phyloP scores from a whole-genome alignment of 2,888 invertebrate species.

The Parascotia fuliginaria region DNA sequence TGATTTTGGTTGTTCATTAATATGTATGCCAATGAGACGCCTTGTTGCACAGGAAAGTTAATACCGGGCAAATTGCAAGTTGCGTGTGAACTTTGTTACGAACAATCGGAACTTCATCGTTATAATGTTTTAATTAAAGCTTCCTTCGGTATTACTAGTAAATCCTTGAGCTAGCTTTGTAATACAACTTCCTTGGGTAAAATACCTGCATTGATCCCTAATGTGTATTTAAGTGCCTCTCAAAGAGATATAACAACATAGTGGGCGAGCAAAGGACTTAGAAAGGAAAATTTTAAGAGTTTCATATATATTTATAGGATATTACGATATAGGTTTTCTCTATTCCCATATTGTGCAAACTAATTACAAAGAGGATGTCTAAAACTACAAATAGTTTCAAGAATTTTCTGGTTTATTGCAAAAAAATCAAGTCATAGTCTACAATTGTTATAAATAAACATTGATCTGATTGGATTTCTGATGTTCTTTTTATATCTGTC shows the following conservation, averaged over 20 bases:
- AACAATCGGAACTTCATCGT: constrained; percentile 32
- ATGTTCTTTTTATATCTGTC: too few species aligned
- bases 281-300: too few species aligned
- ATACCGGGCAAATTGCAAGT: constrained; percentile 16
- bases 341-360: neutral
- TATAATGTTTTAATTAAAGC: constrained; percentile 40
- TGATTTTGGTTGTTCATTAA: constrained; percentile 5
- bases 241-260: neutral
- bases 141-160: constrained; percentile 12
- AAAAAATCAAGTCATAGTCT: too few species aligned
- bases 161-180: constrained; percentile 1
- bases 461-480: too few species aligned
- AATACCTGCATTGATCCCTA: neutral
- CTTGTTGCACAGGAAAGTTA: constrained; percentile 16
- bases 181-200: neutral
- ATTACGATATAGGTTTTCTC: neutral
- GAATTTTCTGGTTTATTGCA: too few species aligned
- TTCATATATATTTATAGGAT: neutral
- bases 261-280: neutral
- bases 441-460: too few species aligned
- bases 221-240: neutral
- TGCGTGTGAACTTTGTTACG: constrained; percentile 27
- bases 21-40: constrained; percentile 8
- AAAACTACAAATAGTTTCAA: too few species aligned
- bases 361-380: too few species aligned